These are phyloP conservation scores for Leptonema lineaticorne DNA, from an alignment of 1,140 invertebrate species.

Conservation along the genomic window DNA sequence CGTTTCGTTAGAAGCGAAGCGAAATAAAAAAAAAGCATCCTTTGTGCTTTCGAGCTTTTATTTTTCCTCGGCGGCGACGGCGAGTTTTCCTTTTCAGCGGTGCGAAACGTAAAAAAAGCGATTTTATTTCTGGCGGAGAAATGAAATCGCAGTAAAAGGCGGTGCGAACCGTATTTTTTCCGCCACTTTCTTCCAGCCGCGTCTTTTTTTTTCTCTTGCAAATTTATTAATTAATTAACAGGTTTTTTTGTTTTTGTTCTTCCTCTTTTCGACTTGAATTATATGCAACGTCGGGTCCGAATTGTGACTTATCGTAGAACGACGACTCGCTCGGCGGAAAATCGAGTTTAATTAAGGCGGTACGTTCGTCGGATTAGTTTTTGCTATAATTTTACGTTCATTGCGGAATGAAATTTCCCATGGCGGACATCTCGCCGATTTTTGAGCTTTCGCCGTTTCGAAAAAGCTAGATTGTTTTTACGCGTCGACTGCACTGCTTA, in stretches of 20 bases:
- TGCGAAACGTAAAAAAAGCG: neutral
- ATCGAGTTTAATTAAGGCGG: constrained; percentile 34
- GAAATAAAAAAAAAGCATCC: neutral
- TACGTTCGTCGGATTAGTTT: constrained; percentile 29
- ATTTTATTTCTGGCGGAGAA: constrained; percentile 9
- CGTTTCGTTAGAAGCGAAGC: neutral
- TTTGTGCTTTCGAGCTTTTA: neutral
- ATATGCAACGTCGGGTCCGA: constrained; percentile 6
- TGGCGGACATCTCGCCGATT: constrained; percentile 17
- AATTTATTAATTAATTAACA: constrained; percentile 27
- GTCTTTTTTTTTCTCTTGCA: no score
- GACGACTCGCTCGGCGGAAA: constrained; percentile 15
- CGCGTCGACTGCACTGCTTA: neutral
- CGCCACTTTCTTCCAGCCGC: no score
- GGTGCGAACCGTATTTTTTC: constrained; percentile 2
- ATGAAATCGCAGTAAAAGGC: constrained; percentile 7
- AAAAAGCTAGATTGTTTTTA: neutral
- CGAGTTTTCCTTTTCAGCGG: neutral
- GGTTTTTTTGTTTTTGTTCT: constrained; percentile 17
- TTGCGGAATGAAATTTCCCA: constrained; percentile 19
- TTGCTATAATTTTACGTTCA: constrained; percentile 29
- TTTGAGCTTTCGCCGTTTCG: constrained; percentile 9
- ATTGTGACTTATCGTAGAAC: neutral
- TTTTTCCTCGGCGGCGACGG: neutral
- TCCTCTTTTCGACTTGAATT: no score